Percentiles rank a stretch among this genome's conserved stretches.
These are phyloP conservation scores for Hypolimnas misippus DNA, from an alignment of 2,888 invertebrate species.

Conservation along the genomic window DNA sequence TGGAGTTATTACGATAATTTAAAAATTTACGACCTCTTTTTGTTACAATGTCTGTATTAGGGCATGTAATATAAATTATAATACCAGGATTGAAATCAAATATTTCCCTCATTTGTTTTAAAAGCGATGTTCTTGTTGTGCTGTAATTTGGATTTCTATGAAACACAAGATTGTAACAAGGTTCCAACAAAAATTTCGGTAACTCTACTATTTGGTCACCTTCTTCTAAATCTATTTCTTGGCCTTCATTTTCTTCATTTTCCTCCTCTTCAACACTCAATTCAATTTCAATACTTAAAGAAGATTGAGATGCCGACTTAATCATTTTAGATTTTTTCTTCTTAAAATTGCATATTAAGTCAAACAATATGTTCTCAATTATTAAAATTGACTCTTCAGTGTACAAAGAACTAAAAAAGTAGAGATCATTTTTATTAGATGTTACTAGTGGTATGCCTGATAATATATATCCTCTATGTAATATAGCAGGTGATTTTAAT, in stretches of 20 bases:
- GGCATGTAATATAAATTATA: constrained; percentile 82
- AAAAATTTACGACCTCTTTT: constrained; percentile 63
- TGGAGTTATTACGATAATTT: constrained; percentile 56
- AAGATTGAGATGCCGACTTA: constrained; percentile 46
- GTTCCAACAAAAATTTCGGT: constrained; percentile 66
- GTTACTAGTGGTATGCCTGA: constrained; percentile 87
- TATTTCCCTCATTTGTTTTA: constrained; percentile 62
- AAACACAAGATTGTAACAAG: constrained; percentile 56
- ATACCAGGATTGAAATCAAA: constrained; percentile 73
- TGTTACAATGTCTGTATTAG: constrained; percentile 78
- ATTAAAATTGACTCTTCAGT: constrained; percentile 62
- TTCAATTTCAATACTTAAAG: constrained; percentile 53
- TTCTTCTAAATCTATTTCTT: constrained; percentile 52
- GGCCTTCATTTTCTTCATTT: constrained; percentile 49
- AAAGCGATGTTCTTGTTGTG: constrained; percentile 56
- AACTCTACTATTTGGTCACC: constrained; percentile 54
- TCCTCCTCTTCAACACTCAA: constrained; percentile 51
- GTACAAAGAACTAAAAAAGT: constrained; percentile 52
- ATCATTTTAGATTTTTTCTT: constrained; percentile 57
- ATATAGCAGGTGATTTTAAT: constrained; percentile 74
- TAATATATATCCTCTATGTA: constrained; percentile 86
- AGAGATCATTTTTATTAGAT: constrained; percentile 54
- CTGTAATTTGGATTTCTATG: constrained; percentile 50
- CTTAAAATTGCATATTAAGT: constrained; percentile 60
- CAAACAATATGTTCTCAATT: constrained; percentile 56